phyloP scores from a whole-genome alignment of 2,113 vertebrate species.

The Salvelinus alpinus region DNA sequence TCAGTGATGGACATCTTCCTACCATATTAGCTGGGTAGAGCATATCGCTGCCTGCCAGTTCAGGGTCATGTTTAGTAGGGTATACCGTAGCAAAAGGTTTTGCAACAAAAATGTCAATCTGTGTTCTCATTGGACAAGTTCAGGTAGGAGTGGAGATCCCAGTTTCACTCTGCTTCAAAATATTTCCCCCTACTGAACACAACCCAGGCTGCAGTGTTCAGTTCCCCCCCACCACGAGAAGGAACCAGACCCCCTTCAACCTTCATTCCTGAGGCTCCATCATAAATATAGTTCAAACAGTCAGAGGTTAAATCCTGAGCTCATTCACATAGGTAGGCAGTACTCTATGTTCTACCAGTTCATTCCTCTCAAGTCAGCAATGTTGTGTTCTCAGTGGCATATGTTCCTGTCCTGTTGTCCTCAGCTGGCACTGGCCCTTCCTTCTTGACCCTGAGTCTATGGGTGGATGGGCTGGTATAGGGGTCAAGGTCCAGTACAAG shows the following conservation, averaged over 20 bases:
- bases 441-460: conserved; percentile 6
- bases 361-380: conserved; percentile 21
- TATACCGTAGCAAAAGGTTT: too few species aligned
- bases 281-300: conserved; percentile 55
- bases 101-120: too few species aligned
- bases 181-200: too few species aligned
- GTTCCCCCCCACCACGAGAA: neutral
- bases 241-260: conserved; percentile 6
- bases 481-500: conserved; percentile 4
- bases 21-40: too few species aligned
- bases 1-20: neutral
- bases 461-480: neutral
- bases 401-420: neutral
- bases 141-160: too few species aligned
- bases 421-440: neutral
- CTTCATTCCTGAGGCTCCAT: conserved; percentile 24
- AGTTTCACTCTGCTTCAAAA: too few species aligned
- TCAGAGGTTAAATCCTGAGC: conserved; percentile 4
- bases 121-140: too few species aligned
- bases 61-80: too few species aligned
- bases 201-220: neutral
- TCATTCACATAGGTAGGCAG: conserved; percentile 14
- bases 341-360: conserved; percentile 26
- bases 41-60: neutral
- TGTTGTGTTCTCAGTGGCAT: neutral